Base-by-base conservation (phyloP, 2,113 vertebrate genomes). In the Falco punctatus region DNA sequence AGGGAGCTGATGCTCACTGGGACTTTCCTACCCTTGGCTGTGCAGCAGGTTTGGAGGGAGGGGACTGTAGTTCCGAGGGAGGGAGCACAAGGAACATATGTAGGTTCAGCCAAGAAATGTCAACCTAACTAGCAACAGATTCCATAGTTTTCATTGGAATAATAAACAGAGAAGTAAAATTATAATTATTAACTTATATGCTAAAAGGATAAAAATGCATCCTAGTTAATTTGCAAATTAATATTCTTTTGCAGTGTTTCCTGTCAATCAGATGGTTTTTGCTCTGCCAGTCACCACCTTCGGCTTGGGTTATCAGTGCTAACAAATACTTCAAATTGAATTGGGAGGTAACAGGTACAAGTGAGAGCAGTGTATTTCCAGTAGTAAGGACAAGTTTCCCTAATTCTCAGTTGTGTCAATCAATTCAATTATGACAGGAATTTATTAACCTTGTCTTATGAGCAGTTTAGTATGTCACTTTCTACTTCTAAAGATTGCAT, bases 321-420 rank as follows among this genome's bases (percentile, higher is more conserved):
- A 93, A 71, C 77, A 97, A 83, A 90, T 52, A 70, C 35, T 94
- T 94, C n/a, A 61, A 11, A 78, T 94, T 87, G 71, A 86, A 81
- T 62, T 85, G 75, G 78, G 91, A 85, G 49, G 72, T 83, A 95
- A 51, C 42, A 58, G 15, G 13, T 51, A 46, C 24, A 22, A 54
- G 33, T 10, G 38, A 85, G 48, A 89, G 19, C 42, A 61, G 42
- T 15, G 94, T 87, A 74, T 74, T 79, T 84, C 46, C 10, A 15
- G 55, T 51, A 33, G 6, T 66, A 94, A 83, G 92, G 80, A 57
- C 51, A 83, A 42, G 52, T 77, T 92, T 62, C 26, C 18, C 26
- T 81, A 80, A 54, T 90, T 94, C 22, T 49, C 57, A 69, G 3
- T 93, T 91, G 14, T 94, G 93, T 95, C 85, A 66, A 92, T 91